Evolutionary conservation across 64 coral and sea anemone genomes (phyloP), one percentile per base, ranked within the genome.

Genomic region (Stichodactyla mertensii): DNA sequence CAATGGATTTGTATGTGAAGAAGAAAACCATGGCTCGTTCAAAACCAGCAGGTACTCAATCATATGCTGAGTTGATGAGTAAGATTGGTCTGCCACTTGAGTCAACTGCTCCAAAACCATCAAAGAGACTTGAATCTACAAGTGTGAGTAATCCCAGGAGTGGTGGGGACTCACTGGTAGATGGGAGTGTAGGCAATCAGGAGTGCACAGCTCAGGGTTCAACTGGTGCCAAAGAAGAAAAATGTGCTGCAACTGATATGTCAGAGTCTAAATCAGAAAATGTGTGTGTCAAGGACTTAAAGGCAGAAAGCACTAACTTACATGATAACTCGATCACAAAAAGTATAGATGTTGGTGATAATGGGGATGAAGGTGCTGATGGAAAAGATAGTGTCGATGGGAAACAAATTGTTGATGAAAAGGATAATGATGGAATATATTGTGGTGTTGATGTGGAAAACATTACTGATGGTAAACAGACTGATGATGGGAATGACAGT

Each of bases 41-140:
- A 57, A 85, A 88, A 79, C 24, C 54, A 23, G 60, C 66, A 7
- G 87, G 90, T 74, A 61, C 71, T 61, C 88, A 78, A 57, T 96
- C 94, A 19, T 96, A 93, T 93, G 94, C 94, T 57, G 94, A 96
- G 19, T 86, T 96, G 83, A 87, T 87, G 59, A 86, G 78, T 66
- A 96, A 90, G 83, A 83, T 96, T 85, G 93, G 93, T 74, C 81
- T 95, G 85, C 88, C 78, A 2, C 4, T 81, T 15, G 45, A 81
- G 7, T 53, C 78, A 52, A 15, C 20, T 16, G 24, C 22, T 74
- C 69, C 24, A 74, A 74, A 74, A 74, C 20, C 24, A 36, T 23
- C 69, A 28, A 31, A 27, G n/a, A 74, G 0, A 12, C 69, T 27
- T 27, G 24, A 58, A 58, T 11, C 8, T 58, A 45, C 3, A 2